Conservation (phyloP, 2,113 vertebrate genomes). For the Myotis davidii region DNA sequence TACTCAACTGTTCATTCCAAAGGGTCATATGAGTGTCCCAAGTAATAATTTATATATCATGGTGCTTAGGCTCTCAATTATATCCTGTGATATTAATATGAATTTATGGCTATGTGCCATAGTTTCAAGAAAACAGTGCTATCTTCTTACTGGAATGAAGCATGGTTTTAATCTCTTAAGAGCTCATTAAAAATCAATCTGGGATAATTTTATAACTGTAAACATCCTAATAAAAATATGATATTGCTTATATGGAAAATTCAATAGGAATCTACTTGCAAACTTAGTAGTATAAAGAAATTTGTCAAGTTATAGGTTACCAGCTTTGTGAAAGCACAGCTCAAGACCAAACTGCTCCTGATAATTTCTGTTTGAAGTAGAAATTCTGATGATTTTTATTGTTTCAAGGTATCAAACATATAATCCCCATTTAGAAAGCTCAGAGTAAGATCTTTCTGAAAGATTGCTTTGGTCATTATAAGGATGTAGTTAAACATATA, state of each 20-base stretch:
- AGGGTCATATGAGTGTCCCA: background rate
- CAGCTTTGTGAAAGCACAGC: conserved; percentile 68
- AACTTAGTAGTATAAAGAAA: conserved; percentile 49
- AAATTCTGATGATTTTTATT: background rate
- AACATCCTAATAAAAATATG: conserved; percentile 80
- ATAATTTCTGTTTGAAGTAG: conserved; percentile 48
- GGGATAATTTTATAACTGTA: conserved; percentile 66
- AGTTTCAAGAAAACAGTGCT: conserved; percentile 2
- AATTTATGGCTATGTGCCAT: background rate
- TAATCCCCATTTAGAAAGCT: background rate
- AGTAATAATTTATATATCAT: background rate
- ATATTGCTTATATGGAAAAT: conserved; percentile 75
- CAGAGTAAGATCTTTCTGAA: background rate
- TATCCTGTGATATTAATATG: conserved; percentile 14
- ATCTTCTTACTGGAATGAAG: conserved; percentile 45
- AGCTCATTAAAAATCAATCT: conserved; percentile 50
- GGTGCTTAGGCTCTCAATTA: background rate
- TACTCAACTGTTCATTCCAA: background rate
- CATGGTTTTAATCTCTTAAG: background rate
- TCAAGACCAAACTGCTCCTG: conserved; percentile 58
- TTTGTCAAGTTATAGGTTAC: conserved; percentile 63
- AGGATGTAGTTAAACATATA: background rate
- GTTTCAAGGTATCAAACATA: background rate
- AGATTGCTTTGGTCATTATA: background rate
- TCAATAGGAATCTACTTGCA: conserved; percentile 79